Evolutionary conservation across 2,797 vertebrate species (phyloP).

Genomic region (Microctenopoma stevenorrisi): DNA sequence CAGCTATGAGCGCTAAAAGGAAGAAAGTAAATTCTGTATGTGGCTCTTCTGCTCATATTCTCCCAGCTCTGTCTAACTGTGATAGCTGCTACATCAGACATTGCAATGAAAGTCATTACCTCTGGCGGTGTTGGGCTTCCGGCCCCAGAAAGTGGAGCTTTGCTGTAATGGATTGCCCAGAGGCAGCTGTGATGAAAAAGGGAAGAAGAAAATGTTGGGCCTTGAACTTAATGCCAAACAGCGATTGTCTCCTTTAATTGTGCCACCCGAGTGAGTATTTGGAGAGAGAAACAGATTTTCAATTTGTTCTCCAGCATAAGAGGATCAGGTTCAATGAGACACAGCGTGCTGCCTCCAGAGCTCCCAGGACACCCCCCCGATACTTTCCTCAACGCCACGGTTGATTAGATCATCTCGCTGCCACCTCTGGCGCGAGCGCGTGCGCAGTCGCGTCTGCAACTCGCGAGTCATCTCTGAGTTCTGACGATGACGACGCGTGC

Average conservation of each 20-base stretch:
- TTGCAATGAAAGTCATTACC: conserved; percentile 73
- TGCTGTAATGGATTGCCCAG: conserved; percentile 57
- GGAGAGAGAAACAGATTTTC: conserved; percentile 80
- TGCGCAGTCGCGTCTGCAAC: conserved; percentile 20
- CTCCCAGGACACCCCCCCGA: conserved; percentile 67
- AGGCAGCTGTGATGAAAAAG: conserved; percentile 50
- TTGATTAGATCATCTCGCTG: conserved; percentile 60
- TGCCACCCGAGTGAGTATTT: conserved; percentile 64
- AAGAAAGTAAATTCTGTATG: conserved; percentile 34
- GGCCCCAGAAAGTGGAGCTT: conserved; percentile 28
- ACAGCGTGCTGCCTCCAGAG: conserved; percentile 62
- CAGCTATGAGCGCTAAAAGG: conserved; percentile 62
- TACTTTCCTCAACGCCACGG: conserved; percentile 52
- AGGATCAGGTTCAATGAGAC: conserved; percentile 82
- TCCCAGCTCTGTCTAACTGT: conserved; percentile 41
- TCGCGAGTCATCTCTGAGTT: background rate
- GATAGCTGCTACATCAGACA: conserved; percentile 56
- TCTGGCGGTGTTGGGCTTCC: conserved; percentile 49
- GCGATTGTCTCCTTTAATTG: conserved; percentile 83
- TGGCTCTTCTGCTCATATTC: conserved; percentile 13
- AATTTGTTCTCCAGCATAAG: conserved; percentile 80
- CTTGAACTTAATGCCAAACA: conserved; percentile 75
- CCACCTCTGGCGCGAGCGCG: conserved; percentile 24
- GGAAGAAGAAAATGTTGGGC: conserved; percentile 27
- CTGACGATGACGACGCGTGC: background rate